phyloP scores from a whole-genome alignment of 64 coral and sea anemone genomes.

The Orbicella faveolata region DNA sequence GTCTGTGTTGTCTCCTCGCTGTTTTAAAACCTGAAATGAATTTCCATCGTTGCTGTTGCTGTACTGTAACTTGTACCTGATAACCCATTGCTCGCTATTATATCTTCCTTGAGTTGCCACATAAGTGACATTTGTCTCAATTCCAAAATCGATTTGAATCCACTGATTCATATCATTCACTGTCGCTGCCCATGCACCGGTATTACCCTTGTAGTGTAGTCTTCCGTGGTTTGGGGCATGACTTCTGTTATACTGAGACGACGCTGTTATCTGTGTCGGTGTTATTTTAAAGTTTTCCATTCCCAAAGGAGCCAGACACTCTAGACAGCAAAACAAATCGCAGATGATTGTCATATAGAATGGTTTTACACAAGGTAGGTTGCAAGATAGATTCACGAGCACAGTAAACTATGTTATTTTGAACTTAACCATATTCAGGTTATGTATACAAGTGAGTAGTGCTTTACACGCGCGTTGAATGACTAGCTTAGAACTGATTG shows the following conservation, averaged over 20 bases:
- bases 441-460: too few species aligned
- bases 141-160: slow-evolving; percentile 48
- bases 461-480: too few species aligned
- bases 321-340: not conserved
- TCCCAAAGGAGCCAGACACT: not conserved
- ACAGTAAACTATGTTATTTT: too few species aligned
- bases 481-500: too few species aligned
- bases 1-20: not conserved
- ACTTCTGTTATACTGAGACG: not conserved
- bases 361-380: too few species aligned
- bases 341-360: too few species aligned
- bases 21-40: not conserved
- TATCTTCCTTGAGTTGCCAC: slow-evolving; percentile 46
- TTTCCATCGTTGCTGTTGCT: too few species aligned
- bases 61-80: not conserved
- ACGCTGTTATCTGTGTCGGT: not conserved
- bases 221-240: not conserved
- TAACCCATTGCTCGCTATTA: slow-evolving; percentile 16
- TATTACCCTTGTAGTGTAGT: not conserved
- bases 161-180: slow-evolving; percentile 38
- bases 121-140: slow-evolving; percentile 25
- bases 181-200: slow-evolving; percentile 1
- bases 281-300: slow-evolving; percentile 11
- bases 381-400: too few species aligned
- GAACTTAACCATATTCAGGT: too few species aligned